phyloP scores from a whole-genome alignment of 2,888 invertebrate species.

The Dryobotodes eremita region DNA sequence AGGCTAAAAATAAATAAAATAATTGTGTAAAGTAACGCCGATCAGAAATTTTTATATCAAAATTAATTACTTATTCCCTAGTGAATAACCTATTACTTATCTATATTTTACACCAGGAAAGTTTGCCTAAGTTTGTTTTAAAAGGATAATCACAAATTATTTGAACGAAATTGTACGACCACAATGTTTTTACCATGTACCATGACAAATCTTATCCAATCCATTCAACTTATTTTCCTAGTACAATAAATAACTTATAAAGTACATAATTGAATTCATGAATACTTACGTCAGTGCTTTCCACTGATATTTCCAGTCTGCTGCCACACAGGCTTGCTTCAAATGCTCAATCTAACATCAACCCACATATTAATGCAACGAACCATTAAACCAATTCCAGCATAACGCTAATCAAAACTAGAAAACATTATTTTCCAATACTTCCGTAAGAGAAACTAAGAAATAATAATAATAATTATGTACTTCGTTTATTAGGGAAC shows the following conservation, averaged over 20 bases:
- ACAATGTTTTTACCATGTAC: not conserved
- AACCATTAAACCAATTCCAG: slow-evolving; percentile 23
- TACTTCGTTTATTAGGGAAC: not conserved
- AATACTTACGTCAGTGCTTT: slow-evolving; percentile 21
- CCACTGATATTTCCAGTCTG: slow-evolving; percentile 37
- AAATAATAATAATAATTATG: not conserved
- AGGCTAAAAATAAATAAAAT: no score
- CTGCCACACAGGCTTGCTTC: slow-evolving; percentile 32
- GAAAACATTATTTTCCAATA: not conserved
- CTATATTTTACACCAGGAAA: not conserved
- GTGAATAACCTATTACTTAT: not conserved
- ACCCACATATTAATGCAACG: slow-evolving; percentile 35
- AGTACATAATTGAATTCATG: not conserved
- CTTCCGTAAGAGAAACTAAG: not conserved
- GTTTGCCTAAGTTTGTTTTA: not conserved
- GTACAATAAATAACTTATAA: not conserved
- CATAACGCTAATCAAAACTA: slow-evolving; percentile 2
- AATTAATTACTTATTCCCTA: not conserved
- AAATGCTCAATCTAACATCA: slow-evolving; percentile 39
- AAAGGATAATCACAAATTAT: not conserved
- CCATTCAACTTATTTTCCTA: not conserved
- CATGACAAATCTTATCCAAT: not conserved
- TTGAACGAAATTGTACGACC: not conserved
- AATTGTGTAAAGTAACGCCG: no score
- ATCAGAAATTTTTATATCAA: not conserved